Conservation (phyloP, 2,113 vertebrate genomes). For the Bufo bufo region DNA sequence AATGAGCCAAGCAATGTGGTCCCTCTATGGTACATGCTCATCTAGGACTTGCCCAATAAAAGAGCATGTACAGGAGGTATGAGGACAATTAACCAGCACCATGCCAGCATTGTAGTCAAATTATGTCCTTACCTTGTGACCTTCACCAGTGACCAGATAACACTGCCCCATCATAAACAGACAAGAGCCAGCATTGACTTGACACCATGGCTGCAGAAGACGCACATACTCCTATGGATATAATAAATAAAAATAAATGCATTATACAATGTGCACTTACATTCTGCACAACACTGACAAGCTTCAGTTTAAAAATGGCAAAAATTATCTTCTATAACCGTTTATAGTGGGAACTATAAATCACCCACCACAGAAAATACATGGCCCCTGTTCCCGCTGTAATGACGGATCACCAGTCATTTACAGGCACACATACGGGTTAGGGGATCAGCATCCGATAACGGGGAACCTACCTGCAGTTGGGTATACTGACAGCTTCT, state of each 20-base stretch:
- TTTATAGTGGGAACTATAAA: not conserved
- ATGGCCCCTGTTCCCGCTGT: too few relatives aligned
- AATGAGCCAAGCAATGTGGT: too few relatives aligned
- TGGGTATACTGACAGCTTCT: conserved; percentile 92
- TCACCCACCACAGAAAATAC: not conserved
- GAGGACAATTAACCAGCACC: too few relatives aligned
- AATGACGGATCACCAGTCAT: too few relatives aligned
- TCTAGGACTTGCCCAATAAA: too few relatives aligned
- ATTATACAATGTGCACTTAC: not conserved
- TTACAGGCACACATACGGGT: too few relatives aligned
- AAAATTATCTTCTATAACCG: not conserved
- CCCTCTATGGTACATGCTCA: too few relatives aligned
- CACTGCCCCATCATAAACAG: conserved; percentile 91
- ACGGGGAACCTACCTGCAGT: conserved; percentile 78
- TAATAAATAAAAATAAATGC: not conserved
- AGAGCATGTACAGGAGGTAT: too few relatives aligned
- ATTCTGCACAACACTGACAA: too few relatives aligned
- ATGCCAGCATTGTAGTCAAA: too few relatives aligned
- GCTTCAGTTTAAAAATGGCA: too few relatives aligned
- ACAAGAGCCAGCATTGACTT: conserved; percentile 91
- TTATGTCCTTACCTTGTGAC: conserved; percentile 82
- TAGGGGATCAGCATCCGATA: too few relatives aligned
- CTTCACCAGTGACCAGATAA: conserved; percentile 90
- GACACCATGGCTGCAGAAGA: conserved; percentile 89
- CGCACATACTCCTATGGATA: conserved; percentile 85